Evolutionary conservation across 2,113 vertebrate genomes (phyloP), one percentile per base, ranked within the genome.

Genomic region (Laterallus jamaicensis): DNA sequence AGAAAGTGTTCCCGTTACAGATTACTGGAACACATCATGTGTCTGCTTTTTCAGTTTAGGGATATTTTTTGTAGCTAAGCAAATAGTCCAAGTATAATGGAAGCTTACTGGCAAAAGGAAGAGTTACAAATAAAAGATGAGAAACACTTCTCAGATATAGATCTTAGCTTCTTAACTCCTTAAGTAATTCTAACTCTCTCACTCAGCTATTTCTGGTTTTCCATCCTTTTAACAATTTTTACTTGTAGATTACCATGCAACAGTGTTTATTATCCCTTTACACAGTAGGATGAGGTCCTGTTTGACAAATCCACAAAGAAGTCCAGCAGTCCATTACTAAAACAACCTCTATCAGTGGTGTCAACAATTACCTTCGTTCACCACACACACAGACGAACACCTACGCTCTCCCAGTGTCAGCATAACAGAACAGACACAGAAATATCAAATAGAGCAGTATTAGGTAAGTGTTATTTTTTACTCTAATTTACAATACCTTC

Each of bases 401-500:
- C 3, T 9, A 68, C 11, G 47, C 12, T 52, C 20, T 77, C 25
- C 14, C 21, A 21, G 29, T 59, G n/a, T 32, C 15, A 63, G 62
- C 44, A 50, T 62, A 66, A 79, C 25, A 76, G 39, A 93, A 88
- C 8, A 71, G 20, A 78, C 10, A 32, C 0, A 92, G 39, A 35
- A 82, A 15, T 40, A 71, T 2, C 25, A 60, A 89, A 60, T 0
- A 76, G 3, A 82, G 8, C 39, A 82, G 11, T 13, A 59, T 37
- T 22, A 92, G 11, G 4, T 11, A 78, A 56, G 2, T 7, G 9
- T 37, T 47, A 47, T 28, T 89, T 87, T 93, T 69, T 49, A 2
- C 7, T 85, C 14, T 28, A 58, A 24, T 47, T 40, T 22, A 42
- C 5, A 24, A 18, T 97, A 98, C 98, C 98, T 98, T 81, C 93